Percentiles rank a stretch among this genome's conserved stretches.
These are phyloP conservation scores for Rhinophrynus dorsalis DNA, from an alignment of 2,797 vertebrate genomes.

Conservation along the genomic window DNA sequence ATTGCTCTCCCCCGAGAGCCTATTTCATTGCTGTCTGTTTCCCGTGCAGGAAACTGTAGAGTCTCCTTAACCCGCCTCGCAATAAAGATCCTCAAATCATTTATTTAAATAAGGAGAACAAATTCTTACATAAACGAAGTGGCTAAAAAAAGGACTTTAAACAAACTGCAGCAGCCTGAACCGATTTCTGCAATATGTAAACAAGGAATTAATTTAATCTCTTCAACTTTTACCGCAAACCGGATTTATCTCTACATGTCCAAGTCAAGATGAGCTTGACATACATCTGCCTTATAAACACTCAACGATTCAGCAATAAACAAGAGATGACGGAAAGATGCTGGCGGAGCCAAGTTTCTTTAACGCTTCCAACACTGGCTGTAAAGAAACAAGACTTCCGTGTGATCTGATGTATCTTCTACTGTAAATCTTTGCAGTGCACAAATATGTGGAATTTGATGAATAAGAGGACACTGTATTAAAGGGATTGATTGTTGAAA, in stretches of 20 bases:
- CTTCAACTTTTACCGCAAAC: constrained; percentile 30
- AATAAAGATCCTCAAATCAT: constrained; percentile 6
- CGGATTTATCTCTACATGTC: constrained; percentile 29
- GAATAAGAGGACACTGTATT: too few species aligned
- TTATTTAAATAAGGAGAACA: constrained; percentile 23
- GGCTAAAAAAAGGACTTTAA: constrained; percentile 33
- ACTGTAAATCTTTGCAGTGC: too few species aligned
- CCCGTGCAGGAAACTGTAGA: background rate
- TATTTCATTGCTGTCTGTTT: background rate
- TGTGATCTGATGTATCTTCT: background rate
- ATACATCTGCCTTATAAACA: constrained; percentile 32
- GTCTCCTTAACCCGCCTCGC: background rate
- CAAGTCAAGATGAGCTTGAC: constrained; percentile 24
- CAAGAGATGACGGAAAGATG: constrained; percentile 6
- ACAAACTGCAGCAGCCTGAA: constrained; percentile 33
- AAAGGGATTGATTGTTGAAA: too few species aligned
- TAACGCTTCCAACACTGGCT: constrained; percentile 1
- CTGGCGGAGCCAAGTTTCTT: background rate
- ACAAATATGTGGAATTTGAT: too few species aligned
- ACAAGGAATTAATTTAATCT: constrained; percentile 38
- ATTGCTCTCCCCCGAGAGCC: background rate
- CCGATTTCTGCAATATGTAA: constrained; percentile 35
- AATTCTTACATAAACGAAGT: constrained; percentile 36
- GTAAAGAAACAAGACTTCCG: background rate
- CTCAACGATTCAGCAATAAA: constrained; percentile 1